Evolutionary conservation across 2,888 invertebrate genomes (phyloP).

Genomic region (Aproaerema taeniolella): DNA sequence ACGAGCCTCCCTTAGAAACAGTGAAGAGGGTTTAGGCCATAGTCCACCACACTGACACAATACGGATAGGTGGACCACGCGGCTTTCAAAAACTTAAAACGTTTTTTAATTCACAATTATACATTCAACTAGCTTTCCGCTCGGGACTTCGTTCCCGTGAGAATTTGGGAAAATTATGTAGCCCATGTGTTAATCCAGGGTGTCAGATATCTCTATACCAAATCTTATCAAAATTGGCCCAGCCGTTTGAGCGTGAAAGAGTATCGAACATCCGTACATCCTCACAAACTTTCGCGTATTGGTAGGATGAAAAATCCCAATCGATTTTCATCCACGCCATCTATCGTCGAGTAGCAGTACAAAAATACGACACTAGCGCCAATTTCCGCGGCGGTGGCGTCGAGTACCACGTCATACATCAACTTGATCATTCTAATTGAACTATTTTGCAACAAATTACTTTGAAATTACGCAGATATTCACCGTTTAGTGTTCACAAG

Average conservation of each 20-base stretch:
- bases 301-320: too few species aligned
- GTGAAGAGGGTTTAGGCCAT: too few species aligned
- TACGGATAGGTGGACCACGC: too few species aligned
- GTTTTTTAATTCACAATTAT: too few species aligned
- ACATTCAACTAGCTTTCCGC: too few species aligned
- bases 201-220: not conserved
- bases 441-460: slow-evolving; percentile 60
- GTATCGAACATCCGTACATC: not conserved
- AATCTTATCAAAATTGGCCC: not conserved
- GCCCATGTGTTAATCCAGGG: not conserved
- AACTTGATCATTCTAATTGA: slow-evolving; percentile 40
- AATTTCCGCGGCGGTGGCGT: slow-evolving; percentile 38
- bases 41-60: too few species aligned
- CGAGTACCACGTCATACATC: slow-evolving; percentile 41
- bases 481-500: slow-evolving; percentile 52
- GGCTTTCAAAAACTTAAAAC: too few species aligned
- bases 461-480: slow-evolving; percentile 48
- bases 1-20: too few species aligned
- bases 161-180: not conserved
- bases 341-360: slow-evolving; percentile 54
- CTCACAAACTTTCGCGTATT: not conserved
- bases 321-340: slow-evolving; percentile 46
- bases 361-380: slow-evolving; percentile 32
- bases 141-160: too few species aligned
- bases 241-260: not conserved